Evolutionary conservation across 1,140 invertebrate genomes (phyloP), one percentile per base, ranked within the genome.

Genomic region (Drosophila chauvacae): DNA sequence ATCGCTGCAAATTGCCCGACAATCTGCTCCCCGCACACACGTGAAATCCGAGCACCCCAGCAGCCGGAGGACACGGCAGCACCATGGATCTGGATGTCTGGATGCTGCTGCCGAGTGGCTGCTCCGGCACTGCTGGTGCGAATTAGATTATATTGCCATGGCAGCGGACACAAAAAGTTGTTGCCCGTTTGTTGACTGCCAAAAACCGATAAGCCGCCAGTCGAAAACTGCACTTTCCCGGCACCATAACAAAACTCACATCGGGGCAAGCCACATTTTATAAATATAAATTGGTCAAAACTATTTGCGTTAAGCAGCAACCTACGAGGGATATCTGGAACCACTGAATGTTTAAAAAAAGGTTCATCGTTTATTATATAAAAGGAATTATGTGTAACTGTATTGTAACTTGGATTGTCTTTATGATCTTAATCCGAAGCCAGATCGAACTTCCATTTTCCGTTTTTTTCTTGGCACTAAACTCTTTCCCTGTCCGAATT

Each of bases 1-100:
- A 92, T 92, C 91, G 86, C 80, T 75, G 87, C 91, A 92, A 92
- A 92, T 92, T 92, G 91, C 85, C 84, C 77, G 75, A 87, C 91
- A 92, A 92, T 92, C 91, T 92, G 82, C 77, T 58, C 72, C 51
- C 7, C 51, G 37, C 74, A 37, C 74, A 84, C 81, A 90, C 84
- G 84, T 88, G 85, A 88, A 84, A 72, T 56, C 41, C 77, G 65
- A 88, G 33, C 56, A 50, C 55, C 60, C 59, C 59, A 59, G 50
- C 55, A 28, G 9, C 41, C 33, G 50, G 30, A 58, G 50, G 42
- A 71, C 39, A 69, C 26, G 50, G 58, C 58, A 30, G 58, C 58
- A 30, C 37, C 48, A 53, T 47, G 68, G 33, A 50, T 39, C 14
- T 10, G 39, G 35, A 39, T 33, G 18, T 7, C 47, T 39, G 44